Evolutionary conservation across 2,888 invertebrate species (phyloP).

Genomic region (Cheilosia vulpina): DNA sequence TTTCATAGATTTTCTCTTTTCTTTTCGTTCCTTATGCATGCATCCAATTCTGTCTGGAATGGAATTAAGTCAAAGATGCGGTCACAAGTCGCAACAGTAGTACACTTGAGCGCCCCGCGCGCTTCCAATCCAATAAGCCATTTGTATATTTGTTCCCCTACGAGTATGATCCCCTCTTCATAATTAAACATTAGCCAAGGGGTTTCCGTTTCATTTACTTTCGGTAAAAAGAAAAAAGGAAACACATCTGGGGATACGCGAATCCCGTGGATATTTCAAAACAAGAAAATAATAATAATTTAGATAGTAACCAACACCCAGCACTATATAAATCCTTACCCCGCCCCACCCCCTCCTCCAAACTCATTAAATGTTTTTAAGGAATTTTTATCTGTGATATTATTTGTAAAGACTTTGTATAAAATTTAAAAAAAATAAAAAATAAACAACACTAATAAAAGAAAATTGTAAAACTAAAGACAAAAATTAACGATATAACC

Average conservation of each 20-base stretch:
- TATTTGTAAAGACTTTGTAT: conserved; percentile 77
- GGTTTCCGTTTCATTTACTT: conserved; percentile 52
- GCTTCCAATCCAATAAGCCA: conserved; percentile 61
- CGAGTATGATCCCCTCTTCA: conserved; percentile 23
- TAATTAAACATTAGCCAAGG: conserved; percentile 54
- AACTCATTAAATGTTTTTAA: conserved; percentile 76
- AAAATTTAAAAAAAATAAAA: no score
- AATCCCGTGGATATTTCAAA: conserved; percentile 45
- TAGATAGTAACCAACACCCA: conserved; percentile 5
- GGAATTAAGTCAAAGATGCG: conserved; percentile 57
- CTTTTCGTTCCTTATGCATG: conserved; percentile 22
- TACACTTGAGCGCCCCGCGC: conserved; percentile 59
- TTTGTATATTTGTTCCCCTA: conserved; percentile 43
- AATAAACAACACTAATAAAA: conserved; percentile 37
- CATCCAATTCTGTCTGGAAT: conserved; percentile 56
- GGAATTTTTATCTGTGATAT: conserved; percentile 78
- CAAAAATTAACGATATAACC: conserved; percentile 17
- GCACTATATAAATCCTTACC: conserved; percentile 4
- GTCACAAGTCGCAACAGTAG: conserved; percentile 64
- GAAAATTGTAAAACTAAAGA: conserved; percentile 39
- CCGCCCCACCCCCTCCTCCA: conserved; percentile 20
- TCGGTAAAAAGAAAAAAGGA: neutral
- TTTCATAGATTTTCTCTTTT: conserved; percentile 3
- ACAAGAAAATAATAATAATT: neutral
- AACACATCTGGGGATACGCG: conserved; percentile 45